Conservation (phyloP, 2,113 vertebrate species). For the Solea solea region DNA sequence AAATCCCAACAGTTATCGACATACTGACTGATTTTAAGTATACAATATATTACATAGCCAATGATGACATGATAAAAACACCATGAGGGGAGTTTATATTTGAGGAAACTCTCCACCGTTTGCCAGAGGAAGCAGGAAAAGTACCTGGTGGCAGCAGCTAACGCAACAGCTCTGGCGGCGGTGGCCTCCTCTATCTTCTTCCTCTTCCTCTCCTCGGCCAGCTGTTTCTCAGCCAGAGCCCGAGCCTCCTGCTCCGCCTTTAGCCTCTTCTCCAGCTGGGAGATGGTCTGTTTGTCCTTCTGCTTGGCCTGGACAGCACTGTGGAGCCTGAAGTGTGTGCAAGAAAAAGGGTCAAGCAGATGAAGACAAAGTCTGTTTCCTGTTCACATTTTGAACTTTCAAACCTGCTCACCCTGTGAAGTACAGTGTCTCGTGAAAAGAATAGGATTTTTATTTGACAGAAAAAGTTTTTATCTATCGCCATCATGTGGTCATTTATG, state of each 20-base stretch:
- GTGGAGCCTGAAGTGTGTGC: slow-evolving; percentile 86
- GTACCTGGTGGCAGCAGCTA: slow-evolving; percentile 94
- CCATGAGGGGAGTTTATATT: not conserved
- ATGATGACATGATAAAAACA: no score
- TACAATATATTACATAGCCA: no score
- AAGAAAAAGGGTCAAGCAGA: not conserved
- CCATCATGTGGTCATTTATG: no score
- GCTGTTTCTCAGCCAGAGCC: slow-evolving; percentile 92
- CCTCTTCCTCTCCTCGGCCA: slow-evolving; percentile 96
- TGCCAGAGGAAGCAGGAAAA: not conserved
- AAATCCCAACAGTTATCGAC: no score
- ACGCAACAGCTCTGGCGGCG: slow-evolving; percentile 92
- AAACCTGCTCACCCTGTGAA: no score
- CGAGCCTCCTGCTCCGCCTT: slow-evolving; percentile 97
- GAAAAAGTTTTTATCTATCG: no score
- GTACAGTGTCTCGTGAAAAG: no score
- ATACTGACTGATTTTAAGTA: no score
- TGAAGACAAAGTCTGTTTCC: no score
- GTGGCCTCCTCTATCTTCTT: slow-evolving; percentile 98
- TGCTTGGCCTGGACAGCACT: slow-evolving; percentile 97
- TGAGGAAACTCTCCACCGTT: not conserved
- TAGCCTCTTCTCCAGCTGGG: slow-evolving; percentile 95
- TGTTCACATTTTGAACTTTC: no score
- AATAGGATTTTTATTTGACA: no score
- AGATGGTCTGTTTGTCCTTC: slow-evolving; percentile 97